A percentile compares a stretch with the other conserved stretches of the same genome.
Evolutionary conservation across 2,888 invertebrate genomes (phyloP).

Genomic region (Theristus sp.): DNA sequence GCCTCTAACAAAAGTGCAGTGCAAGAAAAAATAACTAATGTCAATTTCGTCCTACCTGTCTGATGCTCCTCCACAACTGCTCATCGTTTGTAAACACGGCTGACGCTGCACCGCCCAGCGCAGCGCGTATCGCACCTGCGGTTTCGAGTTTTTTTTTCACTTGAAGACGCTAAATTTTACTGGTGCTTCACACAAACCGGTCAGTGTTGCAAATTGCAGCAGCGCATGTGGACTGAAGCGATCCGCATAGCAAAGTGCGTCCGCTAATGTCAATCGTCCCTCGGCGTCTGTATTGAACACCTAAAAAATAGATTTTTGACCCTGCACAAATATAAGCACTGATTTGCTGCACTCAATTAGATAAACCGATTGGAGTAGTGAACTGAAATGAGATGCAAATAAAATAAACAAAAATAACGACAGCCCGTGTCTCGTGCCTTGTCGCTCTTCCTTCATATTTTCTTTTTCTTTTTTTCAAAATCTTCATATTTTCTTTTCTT

Average conservation of each 20-base stretch:
- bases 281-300: slow-evolving; percentile 58
- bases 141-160: too few species aligned
- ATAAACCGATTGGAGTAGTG: too few species aligned
- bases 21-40: too few species aligned
- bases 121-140: too few species aligned
- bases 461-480: too few species aligned
- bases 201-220: background rate
- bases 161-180: too few species aligned
- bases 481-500: too few species aligned
- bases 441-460: too few species aligned
- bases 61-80: slow-evolving; percentile 48
- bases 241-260: slow-evolving; percentile 57
- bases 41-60: slow-evolving; percentile 43
- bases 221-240: slow-evolving; percentile 14
- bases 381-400: too few species aligned
- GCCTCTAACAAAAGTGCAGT: too few species aligned
- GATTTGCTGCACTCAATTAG: background rate
- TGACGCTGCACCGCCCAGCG: slow-evolving; percentile 47
- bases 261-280: slow-evolving; percentile 58
- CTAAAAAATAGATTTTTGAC: slow-evolving; percentile 12
- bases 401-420: too few species aligned
- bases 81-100: slow-evolving; percentile 57
- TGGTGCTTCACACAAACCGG: slow-evolving; percentile 1
- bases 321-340: background rate
- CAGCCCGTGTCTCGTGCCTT: too few species aligned